Percentiles rank a stretch among this genome's conserved stretches.
These are phyloP conservation scores for Aplysina aerophoba DNA, from an alignment of 37 sponge, comb jelly and placozoan species.

Conservation along the genomic window DNA sequence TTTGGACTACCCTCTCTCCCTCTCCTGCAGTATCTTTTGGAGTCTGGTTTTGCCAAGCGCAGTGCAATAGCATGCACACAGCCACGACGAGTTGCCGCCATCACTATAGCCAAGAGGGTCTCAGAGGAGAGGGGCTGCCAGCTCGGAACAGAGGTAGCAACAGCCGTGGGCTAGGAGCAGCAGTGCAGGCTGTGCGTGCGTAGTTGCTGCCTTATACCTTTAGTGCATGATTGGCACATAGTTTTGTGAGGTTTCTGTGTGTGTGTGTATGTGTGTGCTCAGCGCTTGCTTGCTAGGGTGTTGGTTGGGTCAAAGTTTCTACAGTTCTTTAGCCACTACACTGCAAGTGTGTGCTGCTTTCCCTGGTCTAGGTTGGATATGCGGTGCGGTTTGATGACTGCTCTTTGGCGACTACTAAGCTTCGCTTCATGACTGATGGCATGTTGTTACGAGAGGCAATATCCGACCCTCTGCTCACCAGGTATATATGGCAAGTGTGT, in stretches of 20 bases:
- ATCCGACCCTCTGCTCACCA: conserved; percentile 71
- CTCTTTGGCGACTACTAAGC: conserved; percentile 56
- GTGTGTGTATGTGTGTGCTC: not conserved
- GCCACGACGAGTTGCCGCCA: conserved; percentile 93
- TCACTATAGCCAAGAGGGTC: conserved; percentile 84
- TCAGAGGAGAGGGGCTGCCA: conserved; percentile 71
- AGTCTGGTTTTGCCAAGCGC: conserved; percentile 68
- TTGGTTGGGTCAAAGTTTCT: no score
- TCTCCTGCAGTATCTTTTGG: conserved; percentile 69
- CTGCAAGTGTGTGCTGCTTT: conserved; percentile 4
- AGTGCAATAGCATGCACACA: conserved; percentile 87
- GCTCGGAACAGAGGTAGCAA: conserved; percentile 71
- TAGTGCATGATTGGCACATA: no score
- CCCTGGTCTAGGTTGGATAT: conserved; percentile 75
- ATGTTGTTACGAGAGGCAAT: conserved; percentile 95
- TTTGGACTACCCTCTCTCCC: not conserved
- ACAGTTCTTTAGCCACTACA: no score
- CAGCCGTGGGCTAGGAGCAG: no score
- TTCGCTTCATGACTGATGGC: conserved; percentile 94
- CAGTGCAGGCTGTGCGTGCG: no score
- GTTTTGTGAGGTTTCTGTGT: not conserved
- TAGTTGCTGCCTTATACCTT: no score
- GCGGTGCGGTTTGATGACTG: conserved; percentile 93
- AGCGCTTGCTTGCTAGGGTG: not conserved
- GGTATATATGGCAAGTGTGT: conserved; percentile 37